Conservation (phyloP, 2,113 vertebrate genomes). For the Nibea albiflora region DNA sequence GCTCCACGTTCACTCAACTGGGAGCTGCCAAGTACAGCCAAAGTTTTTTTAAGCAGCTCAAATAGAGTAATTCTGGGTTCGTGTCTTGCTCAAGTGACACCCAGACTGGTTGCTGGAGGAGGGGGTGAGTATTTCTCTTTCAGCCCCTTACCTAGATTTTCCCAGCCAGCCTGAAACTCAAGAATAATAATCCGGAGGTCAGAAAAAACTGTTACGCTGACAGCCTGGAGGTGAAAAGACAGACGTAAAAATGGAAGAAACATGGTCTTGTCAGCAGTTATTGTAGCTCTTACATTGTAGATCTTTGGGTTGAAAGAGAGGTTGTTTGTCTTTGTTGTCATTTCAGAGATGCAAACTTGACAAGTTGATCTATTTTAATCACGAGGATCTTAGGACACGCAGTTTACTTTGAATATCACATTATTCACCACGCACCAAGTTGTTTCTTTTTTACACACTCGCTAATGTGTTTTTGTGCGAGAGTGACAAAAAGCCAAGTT, state of each 20-base stretch:
- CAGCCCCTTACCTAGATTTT: conserved; percentile 1
- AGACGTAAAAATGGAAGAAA: conserved; percentile 29
- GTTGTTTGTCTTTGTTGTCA: conserved; percentile 44
- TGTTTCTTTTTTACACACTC: neutral
- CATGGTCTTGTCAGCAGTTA: conserved; percentile 29
- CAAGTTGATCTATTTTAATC: conserved; percentile 57
- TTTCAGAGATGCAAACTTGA: conserved; percentile 14
- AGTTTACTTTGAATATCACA: conserved; percentile 36
- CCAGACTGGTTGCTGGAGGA: conserved; percentile 17
- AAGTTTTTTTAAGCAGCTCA: conserved; percentile 51
- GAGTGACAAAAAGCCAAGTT: conserved; percentile 46
- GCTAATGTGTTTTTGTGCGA: conserved; percentile 31
- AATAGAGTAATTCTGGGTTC: conserved; percentile 41
- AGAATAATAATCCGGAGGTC: conserved; percentile 61
- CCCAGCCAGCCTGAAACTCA: conserved; percentile 25
- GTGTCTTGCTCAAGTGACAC: conserved; percentile 49
- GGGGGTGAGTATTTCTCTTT: conserved; percentile 4
- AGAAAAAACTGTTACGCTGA: conserved; percentile 22
- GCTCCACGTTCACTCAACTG: conserved; percentile 29
- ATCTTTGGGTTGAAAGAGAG: conserved; percentile 15
- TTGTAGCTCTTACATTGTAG: neutral
- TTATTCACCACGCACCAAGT: conserved; percentile 8
- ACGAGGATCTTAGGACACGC: conserved; percentile 13
- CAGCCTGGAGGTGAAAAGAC: conserved; percentile 61
- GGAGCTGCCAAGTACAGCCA: conserved; percentile 39